These are phyloP conservation scores for Takifugu flavidus DNA, from an alignment of 2,113 vertebrate species.

Conservation along the genomic window DNA sequence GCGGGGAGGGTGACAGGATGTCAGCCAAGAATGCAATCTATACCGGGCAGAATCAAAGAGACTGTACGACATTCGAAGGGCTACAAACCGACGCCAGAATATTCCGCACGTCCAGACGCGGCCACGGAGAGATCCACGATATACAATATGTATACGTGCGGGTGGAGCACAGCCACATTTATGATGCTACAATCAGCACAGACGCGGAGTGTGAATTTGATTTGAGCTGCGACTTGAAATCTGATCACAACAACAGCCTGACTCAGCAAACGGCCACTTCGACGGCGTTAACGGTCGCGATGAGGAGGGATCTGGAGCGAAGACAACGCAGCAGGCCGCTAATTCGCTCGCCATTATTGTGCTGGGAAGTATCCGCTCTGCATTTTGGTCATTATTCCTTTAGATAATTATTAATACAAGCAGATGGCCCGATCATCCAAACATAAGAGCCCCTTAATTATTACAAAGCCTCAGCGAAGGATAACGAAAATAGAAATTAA, in stretches of 20 bases:
- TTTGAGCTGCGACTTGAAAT: slow-evolving; percentile 62
- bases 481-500: too few relatives aligned
- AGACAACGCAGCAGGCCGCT: slow-evolving; percentile 3
- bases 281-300: slow-evolving; percentile 50
- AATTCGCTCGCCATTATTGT: too few relatives aligned
- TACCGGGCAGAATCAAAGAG: slow-evolving; percentile 43
- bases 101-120: neutral
- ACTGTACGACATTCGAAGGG: neutral
- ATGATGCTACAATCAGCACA: slow-evolving; percentile 10
- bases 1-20: slow-evolving; percentile 48
- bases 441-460: too few relatives aligned
- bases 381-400: too few relatives aligned
- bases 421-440: too few relatives aligned
- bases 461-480: too few relatives aligned
- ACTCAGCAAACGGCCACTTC: slow-evolving; percentile 54
- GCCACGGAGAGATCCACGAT: neutral
- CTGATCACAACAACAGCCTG: slow-evolving; percentile 66
- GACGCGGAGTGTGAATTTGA: slow-evolving; percentile 22
- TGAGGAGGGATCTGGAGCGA: slow-evolving; percentile 24
- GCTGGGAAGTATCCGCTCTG: too few relatives aligned
- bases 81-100: neutral
- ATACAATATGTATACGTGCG: slow-evolving; percentile 9
- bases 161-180: slow-evolving; percentile 5
- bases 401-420: too few relatives aligned
- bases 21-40: slow-evolving; percentile 57